These are phyloP conservation scores for Crambe crambe DNA, from an alignment of 37 sponge, comb jelly and placozoan species.

Conservation along the genomic window DNA sequence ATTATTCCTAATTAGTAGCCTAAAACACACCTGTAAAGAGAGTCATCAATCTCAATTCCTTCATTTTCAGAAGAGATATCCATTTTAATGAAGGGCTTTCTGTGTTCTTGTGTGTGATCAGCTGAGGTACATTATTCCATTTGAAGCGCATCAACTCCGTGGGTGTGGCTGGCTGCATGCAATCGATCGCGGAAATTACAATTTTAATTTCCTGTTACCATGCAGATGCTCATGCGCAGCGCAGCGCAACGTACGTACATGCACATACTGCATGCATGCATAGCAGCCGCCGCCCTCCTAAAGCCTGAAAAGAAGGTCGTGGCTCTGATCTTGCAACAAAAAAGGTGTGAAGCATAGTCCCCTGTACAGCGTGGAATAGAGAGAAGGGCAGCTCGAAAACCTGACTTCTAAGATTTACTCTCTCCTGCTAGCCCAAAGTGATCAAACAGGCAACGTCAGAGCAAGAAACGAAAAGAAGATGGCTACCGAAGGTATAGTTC, in stretches of 20 bases:
- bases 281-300: conserved; percentile 22
- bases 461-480: conserved; percentile 26
- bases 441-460: not conserved
- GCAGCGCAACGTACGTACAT: not conserved
- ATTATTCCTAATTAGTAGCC: not conserved
- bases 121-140: not conserved
- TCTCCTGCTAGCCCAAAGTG: not conserved
- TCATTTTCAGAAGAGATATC: not conserved
- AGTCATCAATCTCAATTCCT: conserved; percentile 80
- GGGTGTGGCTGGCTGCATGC: not conserved
- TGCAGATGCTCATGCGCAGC: not conserved
- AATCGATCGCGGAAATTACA: too few species aligned
- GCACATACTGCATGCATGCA: not conserved
- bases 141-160: not conserved
- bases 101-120: not conserved
- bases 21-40: conserved; percentile 74
- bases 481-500: conserved; percentile 64
- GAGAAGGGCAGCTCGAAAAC: not conserved
- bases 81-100: not conserved
- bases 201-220: too few species aligned
- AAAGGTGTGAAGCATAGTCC: conserved; percentile 5
- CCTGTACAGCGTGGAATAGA: not conserved
- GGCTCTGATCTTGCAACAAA: conserved; percentile 12
- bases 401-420: not conserved
- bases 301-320: conserved; percentile 11